Evolutionary conservation across 2,888 invertebrate genomes (phyloP).

Genomic region (Criorhina ranunculi): DNA sequence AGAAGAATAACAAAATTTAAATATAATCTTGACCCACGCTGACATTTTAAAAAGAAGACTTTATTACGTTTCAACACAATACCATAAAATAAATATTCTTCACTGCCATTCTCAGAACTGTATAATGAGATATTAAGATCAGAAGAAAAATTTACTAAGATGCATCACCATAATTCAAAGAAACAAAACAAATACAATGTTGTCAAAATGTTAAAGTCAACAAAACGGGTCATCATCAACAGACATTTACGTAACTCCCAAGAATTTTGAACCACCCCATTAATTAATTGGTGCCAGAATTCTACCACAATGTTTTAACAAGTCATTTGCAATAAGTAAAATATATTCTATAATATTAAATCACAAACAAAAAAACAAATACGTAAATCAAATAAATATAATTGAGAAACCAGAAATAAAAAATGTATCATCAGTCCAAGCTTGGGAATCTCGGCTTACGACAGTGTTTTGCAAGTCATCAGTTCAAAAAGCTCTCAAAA

Average conservation of each 20-base stretch:
- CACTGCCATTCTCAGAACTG: not conserved
- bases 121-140: not conserved
- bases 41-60: slow-evolving; percentile 6
- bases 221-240: not conserved
- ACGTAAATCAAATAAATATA: slow-evolving; percentile 5
- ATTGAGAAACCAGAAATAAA: not conserved
- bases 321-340: slow-evolving; percentile 9
- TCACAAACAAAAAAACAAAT: slow-evolving; percentile 14
- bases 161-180: slow-evolving; percentile 6
- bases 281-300: slow-evolving; percentile 38
- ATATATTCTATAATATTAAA: slow-evolving; percentile 14
- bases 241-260: slow-evolving; percentile 6
- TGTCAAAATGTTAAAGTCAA: not conserved
- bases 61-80: not conserved
- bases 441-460: slow-evolving; percentile 22
- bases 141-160: not conserved
- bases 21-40: slow-evolving; percentile 5
- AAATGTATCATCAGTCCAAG: slow-evolving; percentile 22
- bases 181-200: not conserved
- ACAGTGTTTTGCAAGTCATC: not conserved
- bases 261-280: not conserved
- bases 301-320: slow-evolving; percentile 27
- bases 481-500: slow-evolving; percentile 21
- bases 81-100: not conserved
- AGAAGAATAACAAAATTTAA: not conserved